Evolutionary conservation across 2,797 vertebrate species (phyloP).

Genomic region (Chelon labrosus): DNA sequence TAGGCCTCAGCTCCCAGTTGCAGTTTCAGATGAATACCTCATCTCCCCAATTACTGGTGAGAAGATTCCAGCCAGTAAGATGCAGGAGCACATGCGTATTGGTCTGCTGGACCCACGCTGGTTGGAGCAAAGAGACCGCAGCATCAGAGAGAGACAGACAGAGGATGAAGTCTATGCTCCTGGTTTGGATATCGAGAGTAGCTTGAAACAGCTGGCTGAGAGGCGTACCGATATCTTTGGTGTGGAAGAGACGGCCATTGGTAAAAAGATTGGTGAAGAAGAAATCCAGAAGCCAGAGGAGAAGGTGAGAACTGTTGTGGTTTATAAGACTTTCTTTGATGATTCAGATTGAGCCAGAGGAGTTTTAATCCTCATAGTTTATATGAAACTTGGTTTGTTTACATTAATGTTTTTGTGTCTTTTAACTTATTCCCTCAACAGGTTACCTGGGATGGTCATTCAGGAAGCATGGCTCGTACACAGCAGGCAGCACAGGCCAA

Average conservation of each 20-base stretch:
- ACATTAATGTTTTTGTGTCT: neutral
- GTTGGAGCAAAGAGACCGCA: constrained; percentile 97
- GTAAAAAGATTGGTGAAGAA: constrained; percentile 99
- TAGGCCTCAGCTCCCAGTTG: constrained; percentile 86
- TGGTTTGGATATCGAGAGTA: constrained; percentile 98
- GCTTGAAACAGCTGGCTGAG: constrained; percentile 98
- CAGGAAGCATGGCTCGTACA: constrained; percentile 98
- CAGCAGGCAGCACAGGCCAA: constrained; percentile 99
- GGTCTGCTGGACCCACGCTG: constrained; percentile 97
- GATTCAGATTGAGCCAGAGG: neutral
- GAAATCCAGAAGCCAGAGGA: constrained; percentile 99
- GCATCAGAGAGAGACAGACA: constrained; percentile 95
- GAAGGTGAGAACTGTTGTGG: constrained; percentile 85
- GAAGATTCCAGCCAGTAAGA: constrained; percentile 98
- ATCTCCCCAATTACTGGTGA: constrained; percentile 99
- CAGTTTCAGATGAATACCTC: constrained; percentile 92
- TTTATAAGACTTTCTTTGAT: neutral
- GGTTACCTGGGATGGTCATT: constrained; percentile 99
- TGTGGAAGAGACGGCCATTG: constrained; percentile 98
- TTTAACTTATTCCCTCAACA: constrained; percentile 49
- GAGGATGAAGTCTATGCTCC: constrained; percentile 99
- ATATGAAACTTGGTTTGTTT: neutral
- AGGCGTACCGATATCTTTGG: constrained; percentile 99
- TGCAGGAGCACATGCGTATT: constrained; percentile 99
- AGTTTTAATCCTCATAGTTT: neutral